Conservation (phyloP, 35 echinoderm and acorn worm species). For the Diadema setosum region DNA sequence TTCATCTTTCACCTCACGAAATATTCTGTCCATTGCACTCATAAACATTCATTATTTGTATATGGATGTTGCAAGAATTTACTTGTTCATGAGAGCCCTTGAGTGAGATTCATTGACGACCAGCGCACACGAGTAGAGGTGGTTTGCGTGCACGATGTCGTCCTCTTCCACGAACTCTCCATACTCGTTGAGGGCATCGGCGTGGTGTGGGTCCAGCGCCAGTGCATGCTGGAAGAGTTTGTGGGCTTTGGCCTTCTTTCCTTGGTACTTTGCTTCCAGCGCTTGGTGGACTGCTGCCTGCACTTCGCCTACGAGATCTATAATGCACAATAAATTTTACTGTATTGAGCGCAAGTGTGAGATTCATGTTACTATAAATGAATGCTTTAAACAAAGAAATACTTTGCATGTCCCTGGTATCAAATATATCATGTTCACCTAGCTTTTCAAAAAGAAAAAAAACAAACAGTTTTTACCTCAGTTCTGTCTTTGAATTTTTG, state of each 20-base stretch:
- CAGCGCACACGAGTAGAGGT: slow-evolving; percentile 90
- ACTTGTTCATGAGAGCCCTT: slow-evolving; percentile 65
- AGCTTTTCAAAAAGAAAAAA: too few relatives aligned
- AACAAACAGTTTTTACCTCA: too few relatives aligned
- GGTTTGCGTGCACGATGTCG: slow-evolving; percentile 79
- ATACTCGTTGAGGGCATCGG: slow-evolving; percentile 86
- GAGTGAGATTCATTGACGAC: slow-evolving; percentile 57
- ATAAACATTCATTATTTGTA: not conserved
- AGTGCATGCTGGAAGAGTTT: slow-evolving; percentile 97
- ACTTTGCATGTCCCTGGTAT: too few relatives aligned
- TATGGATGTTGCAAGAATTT: not conserved
- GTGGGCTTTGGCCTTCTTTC: slow-evolving; percentile 85
- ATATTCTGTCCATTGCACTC: not conserved
- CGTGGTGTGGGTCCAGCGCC: slow-evolving; percentile 80
- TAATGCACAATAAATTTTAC: too few relatives aligned
- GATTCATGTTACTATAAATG: too few relatives aligned
- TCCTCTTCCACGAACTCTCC: slow-evolving; percentile 87
- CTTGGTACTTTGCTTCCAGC: slow-evolving; percentile 56
- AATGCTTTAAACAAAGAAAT: too few relatives aligned
- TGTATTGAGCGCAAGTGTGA: too few relatives aligned
- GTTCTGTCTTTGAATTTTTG: too few relatives aligned
- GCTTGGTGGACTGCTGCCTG: slow-evolving; percentile 88
- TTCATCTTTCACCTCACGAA: not conserved
- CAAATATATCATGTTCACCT: too few relatives aligned
- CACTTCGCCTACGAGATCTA: slow-evolving; percentile 71